Conservation (phyloP, 2,888 invertebrate genomes). For the Drosophila nr. perissopoda region DNA sequence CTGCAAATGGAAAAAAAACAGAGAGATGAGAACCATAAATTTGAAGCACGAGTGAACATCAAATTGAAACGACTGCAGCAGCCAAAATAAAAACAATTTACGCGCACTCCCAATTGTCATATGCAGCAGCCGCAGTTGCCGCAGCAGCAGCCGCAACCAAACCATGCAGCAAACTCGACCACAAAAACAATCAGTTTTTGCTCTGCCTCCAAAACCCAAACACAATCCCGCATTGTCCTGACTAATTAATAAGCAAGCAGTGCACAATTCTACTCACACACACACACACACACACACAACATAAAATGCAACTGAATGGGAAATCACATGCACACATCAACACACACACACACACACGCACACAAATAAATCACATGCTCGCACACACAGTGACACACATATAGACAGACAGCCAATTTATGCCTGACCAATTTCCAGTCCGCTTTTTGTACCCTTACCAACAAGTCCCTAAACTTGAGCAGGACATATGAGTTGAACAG, state of each 20-base stretch:
- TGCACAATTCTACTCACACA: background rate
- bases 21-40: conserved; percentile 6
- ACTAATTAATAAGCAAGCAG: conserved; percentile 62
- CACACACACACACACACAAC: conserved; percentile 1
- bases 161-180: conserved; percentile 1
- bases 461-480: background rate
- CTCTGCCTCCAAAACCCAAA: background rate
- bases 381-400: background rate
- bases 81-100: conserved; percentile 12
- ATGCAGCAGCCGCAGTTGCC: conserved; percentile 15
- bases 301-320: conserved; percentile 49
- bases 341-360: background rate
- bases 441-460: conserved; percentile 13
- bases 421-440: conserved; percentile 27
- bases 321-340: conserved; percentile 1
- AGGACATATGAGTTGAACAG: background rate
- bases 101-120: conserved; percentile 34
- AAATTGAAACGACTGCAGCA: conserved; percentile 18
- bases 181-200: conserved; percentile 1
- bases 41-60: conserved; percentile 26
- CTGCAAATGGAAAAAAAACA: conserved; percentile 88
- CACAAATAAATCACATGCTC: background rate
- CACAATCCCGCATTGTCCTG: conserved; percentile 44
- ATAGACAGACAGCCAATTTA: conserved; percentile 10
- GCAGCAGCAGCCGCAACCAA: background rate